Percentiles rank a stretch among this genome's conserved stretches.
phyloP scores from a whole-genome alignment of 2,797 vertebrate species.

The Phaenicophaeus curvirostris region DNA sequence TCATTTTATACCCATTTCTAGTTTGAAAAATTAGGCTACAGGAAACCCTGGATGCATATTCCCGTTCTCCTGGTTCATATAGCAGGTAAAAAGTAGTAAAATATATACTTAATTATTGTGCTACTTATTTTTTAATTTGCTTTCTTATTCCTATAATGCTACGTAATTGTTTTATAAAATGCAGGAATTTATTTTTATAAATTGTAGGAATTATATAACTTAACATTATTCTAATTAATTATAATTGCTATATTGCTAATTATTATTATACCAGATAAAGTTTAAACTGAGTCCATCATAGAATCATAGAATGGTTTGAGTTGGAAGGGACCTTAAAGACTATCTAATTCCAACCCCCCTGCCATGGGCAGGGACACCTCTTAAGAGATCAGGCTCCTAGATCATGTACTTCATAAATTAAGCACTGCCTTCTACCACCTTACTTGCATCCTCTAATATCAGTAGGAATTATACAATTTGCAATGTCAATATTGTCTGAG shows the following conservation, averaged over 20 bases:
- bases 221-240: background rate
- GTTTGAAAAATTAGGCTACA: slow-evolving; percentile 91
- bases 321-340: too few species aligned
- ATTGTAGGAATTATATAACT: background rate
- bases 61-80: slow-evolving; percentile 85
- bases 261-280: background rate
- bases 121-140: background rate
- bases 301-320: background rate
- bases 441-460: background rate
- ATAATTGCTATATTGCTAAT: background rate
- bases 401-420: background rate
- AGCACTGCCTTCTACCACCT: background rate
- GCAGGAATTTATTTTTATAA: background rate
- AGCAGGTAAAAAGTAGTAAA: slow-evolving; percentile 81
- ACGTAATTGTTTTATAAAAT: background rate
- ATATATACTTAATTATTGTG: background rate
- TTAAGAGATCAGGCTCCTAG: too few species aligned
- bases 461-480: background rate
- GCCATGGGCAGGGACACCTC: too few species aligned
- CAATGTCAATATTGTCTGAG: background rate
- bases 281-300: background rate
- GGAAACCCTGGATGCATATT: slow-evolving; percentile 84
- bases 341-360: too few species aligned
- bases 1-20: slow-evolving; percentile 58
- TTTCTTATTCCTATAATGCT: background rate